These are phyloP conservation scores for Choloepus didactylus DNA, from an alignment of 2,797 vertebrate species.

Conservation along the genomic window DNA sequence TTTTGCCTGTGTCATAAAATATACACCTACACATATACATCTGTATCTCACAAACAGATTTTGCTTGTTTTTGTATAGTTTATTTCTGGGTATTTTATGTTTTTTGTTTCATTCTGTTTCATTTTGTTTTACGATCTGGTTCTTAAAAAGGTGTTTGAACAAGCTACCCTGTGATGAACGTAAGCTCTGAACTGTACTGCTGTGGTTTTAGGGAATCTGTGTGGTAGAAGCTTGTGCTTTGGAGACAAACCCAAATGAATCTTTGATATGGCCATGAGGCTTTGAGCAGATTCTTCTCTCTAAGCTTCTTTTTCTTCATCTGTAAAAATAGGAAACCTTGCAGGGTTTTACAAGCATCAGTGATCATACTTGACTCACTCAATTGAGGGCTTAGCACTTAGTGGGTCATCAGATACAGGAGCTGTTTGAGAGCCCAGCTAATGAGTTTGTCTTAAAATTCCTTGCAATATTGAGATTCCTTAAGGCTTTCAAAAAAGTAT, in stretches of 20 bases:
- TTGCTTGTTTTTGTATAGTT: constrained; percentile 52
- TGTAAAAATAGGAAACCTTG: not conserved
- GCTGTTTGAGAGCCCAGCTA: not conserved
- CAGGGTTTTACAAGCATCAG: not conserved
- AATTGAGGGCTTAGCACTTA: not conserved
- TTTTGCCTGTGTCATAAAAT: no score
- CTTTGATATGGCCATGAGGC: not conserved
- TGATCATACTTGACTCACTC: not conserved
- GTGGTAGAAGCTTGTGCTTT: not conserved
- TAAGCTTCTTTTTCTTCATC: not conserved
- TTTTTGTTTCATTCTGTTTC: not conserved
- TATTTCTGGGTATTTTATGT: constrained; percentile 56
- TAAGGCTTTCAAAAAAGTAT: constrained; percentile 42
- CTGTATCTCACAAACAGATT: not conserved
- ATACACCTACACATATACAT: no score
- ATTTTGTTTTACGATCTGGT: constrained; percentile 29
- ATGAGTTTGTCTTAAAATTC: constrained; percentile 40
- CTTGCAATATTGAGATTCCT: not conserved
- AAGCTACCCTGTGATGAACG: not conserved
- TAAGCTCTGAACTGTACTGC: not conserved
- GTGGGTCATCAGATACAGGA: not conserved
- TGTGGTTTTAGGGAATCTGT: not conserved
- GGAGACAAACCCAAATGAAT: not conserved
- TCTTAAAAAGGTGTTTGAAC: not conserved
- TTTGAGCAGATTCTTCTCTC: not conserved